phyloP scores from a whole-genome alignment of 53 echinoderm and acorn worm species.

The Stichopus horrens region DNA sequence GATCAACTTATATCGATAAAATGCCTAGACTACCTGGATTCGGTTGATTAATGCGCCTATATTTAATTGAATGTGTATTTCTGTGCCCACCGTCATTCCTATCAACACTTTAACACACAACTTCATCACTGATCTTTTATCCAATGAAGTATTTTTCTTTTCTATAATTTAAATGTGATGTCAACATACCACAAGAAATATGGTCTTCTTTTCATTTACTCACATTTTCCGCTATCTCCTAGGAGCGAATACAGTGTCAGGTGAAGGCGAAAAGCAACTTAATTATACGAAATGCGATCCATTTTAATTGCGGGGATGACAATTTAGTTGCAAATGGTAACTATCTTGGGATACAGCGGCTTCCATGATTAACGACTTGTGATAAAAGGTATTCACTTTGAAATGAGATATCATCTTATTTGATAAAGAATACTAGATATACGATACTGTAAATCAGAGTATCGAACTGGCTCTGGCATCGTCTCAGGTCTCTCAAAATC shows the following conservation, averaged over 20 bases:
- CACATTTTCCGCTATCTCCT: neutral
- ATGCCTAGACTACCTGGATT: neutral
- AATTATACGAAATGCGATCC: constrained; percentile 30
- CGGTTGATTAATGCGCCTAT: neutral
- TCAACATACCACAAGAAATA: neutral
- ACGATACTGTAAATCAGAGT: constrained; percentile 14
- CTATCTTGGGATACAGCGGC: constrained; percentile 19
- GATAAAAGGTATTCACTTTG: constrained; percentile 26
- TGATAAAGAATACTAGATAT: constrained; percentile 8
- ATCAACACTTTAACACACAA: neutral
- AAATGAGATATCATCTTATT: constrained; percentile 8
- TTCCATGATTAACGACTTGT: constrained; percentile 23
- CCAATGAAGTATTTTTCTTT: neutral
- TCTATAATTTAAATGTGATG: neutral
- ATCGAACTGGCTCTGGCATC: neutral
- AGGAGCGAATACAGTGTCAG: neutral
- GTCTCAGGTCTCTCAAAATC: constrained; percentile 11
- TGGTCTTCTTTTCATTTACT: constrained; percentile 1
- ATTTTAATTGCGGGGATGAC: constrained; percentile 36
- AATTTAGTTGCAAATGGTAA: constrained; percentile 38
- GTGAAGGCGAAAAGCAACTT: constrained; percentile 31
- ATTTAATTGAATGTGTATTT: constrained; percentile 1
- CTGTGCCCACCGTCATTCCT: neutral
- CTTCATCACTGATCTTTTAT: neutral
- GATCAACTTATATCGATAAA: neutral